A percentile compares a stretch with the other conserved stretches of the same genome.
Evolutionary conservation across 2,113 vertebrate species (phyloP).

Genomic region (Chaenogobius annularis): DNA sequence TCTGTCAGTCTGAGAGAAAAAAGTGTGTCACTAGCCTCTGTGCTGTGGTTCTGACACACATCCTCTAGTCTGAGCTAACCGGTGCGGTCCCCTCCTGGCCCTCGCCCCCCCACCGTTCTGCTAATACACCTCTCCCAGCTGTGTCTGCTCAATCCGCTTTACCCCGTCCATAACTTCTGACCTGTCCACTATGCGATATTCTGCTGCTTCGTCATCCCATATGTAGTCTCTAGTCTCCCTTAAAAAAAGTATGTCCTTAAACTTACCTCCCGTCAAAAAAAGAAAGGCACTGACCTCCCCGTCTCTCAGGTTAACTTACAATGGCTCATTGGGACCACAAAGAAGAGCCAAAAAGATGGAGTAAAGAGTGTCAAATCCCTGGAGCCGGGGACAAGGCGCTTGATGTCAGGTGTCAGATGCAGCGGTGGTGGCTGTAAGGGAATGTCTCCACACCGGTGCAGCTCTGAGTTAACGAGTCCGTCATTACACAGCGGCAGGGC

Average conservation of each 20-base stretch:
- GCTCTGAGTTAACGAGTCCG: conserved; percentile 71
- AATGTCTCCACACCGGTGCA: conserved; percentile 49
- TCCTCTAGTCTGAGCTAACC: conserved; percentile 53
- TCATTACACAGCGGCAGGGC: conserved; percentile 69
- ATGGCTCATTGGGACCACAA: conserved; percentile 21
- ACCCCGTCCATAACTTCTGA: conserved; percentile 47
- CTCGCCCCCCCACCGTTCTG: conserved; percentile 55
- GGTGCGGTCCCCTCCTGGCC: conserved; percentile 29
- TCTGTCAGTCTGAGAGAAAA: conserved; percentile 43
- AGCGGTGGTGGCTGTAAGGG: conserved; percentile 44
- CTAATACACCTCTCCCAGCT: conserved; percentile 72
- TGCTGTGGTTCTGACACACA: conserved; percentile 74
- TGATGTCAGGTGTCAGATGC: conserved; percentile 37
- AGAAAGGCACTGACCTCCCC: conserved; percentile 44
- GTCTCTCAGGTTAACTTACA: conserved; percentile 42
- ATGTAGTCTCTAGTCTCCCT: conserved; percentile 40
- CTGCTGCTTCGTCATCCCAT: conserved; percentile 61
- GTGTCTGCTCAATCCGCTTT: conserved; percentile 63
- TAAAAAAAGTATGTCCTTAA: conserved; percentile 51
- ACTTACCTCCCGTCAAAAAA: conserved; percentile 66
- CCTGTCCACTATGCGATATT: conserved; percentile 57
- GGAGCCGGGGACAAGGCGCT: conserved; percentile 43
- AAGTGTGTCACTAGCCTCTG: conserved; percentile 78
- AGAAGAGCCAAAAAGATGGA: conserved; percentile 17
- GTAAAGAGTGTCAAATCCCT: conserved; percentile 63